A percentile compares a stretch with the other conserved stretches of the same genome.
These are phyloP conservation scores for Norana najaformis DNA, from an alignment of 2,888 invertebrate species.

Conservation along the genomic window DNA sequence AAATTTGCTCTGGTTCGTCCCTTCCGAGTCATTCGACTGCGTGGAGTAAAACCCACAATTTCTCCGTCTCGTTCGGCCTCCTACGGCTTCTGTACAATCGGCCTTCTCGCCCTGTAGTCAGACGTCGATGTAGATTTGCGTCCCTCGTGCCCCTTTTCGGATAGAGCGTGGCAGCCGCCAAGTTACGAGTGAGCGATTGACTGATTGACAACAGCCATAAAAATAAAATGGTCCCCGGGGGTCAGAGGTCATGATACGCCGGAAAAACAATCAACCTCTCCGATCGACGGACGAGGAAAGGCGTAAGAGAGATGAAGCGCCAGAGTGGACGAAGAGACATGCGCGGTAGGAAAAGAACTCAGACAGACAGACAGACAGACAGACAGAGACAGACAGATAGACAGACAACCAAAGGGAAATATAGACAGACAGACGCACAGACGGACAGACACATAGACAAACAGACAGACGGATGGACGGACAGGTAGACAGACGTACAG, in stretches of 20 bases:
- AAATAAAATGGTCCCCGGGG: constrained; percentile 6
- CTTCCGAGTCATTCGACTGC: no score
- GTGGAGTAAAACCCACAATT: no score
- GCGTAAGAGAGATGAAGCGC: not conserved
- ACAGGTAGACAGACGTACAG: not conserved
- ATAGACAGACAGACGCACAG: not conserved
- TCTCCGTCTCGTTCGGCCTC: not conserved
- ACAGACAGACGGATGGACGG: not conserved
- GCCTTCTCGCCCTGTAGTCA: not conserved
- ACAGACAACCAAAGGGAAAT: not conserved
- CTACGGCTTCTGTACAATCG: not conserved
- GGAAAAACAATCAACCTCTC: not conserved
- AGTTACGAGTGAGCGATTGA: not conserved
- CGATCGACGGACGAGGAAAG: not conserved
- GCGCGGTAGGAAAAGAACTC: no score
- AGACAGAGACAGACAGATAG: not conserved
- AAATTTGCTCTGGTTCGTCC: no score
- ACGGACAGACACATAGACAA: no score
- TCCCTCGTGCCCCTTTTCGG: not conserved
- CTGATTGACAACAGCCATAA: constrained; percentile 1
- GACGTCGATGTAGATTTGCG: not conserved
- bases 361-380: not conserved
- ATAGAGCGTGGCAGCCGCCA: not conserved
- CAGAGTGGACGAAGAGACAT: no score
- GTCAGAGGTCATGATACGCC: not conserved